A percentile compares a stretch with the other conserved stretches of the same genome.
Conservation (phyloP, 2,113 vertebrate genomes). For the Camelus dromedarius region DNA sequence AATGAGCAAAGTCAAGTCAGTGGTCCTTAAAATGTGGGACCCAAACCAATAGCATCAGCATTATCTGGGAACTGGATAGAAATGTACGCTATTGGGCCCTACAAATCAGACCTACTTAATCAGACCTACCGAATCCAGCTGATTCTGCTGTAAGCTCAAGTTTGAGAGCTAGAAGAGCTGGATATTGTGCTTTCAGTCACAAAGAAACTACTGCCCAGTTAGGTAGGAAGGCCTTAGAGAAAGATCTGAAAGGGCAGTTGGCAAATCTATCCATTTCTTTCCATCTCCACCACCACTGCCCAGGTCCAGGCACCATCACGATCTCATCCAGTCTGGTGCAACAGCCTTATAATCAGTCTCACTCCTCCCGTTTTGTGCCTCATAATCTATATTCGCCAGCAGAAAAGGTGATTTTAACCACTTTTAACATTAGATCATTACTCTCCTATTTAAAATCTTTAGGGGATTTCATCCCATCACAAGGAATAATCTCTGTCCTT, state of each 20-base stretch:
- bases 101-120: not conserved
- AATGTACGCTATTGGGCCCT: not conserved
- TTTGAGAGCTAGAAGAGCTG: not conserved
- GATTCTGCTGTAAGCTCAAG: not conserved
- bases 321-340: not conserved
- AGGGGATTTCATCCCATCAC: not conserved
- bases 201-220: not conserved
- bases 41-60: not conserved
- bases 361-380: not conserved
- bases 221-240: not conserved
- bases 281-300: not conserved
- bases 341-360: not conserved
- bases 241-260: not conserved
- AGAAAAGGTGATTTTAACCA: slow-evolving; percentile 29
- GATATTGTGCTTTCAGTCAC: not conserved
- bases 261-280: not conserved
- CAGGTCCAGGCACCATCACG: not conserved
- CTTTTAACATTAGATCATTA: not conserved
- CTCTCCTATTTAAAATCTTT: not conserved
- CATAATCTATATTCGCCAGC: not conserved
- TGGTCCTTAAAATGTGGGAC: not conserved
- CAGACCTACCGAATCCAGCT: not conserved
- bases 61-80: not conserved
- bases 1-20: not conserved
- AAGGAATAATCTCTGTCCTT: not conserved